Conservation (phyloP, 1,140 invertebrate genomes). For the Pseudomyrmex concolor region DNA sequence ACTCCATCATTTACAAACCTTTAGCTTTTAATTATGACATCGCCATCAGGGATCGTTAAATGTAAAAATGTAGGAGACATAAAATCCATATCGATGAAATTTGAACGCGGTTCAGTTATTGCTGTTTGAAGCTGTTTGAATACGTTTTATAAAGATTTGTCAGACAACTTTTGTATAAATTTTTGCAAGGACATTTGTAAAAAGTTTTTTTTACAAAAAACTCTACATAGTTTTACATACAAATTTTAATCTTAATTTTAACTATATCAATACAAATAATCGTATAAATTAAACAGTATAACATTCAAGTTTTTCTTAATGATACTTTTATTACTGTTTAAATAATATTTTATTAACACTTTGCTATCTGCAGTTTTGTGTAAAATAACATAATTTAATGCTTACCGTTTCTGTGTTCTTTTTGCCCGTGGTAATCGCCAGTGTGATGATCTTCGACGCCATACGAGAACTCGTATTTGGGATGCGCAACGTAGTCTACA, state of each 20-base stretch:
- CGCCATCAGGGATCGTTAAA: neutral
- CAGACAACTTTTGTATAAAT: constrained; percentile 37
- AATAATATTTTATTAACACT: neutral
- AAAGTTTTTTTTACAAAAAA: constrained; percentile 49
- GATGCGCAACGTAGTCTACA: constrained; percentile 83
- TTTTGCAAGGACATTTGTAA: constrained; percentile 17
- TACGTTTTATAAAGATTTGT: constrained; percentile 8
- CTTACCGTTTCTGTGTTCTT: constrained; percentile 86
- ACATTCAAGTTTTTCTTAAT: neutral
- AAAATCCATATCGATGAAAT: neutral
- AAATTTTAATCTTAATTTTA: constrained; percentile 50
- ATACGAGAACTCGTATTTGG: constrained; percentile 85
- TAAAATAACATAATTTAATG: neutral
- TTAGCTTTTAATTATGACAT: constrained; percentile 18
- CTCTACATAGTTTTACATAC: constrained; percentile 24
- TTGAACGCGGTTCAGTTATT: constrained; percentile 25
- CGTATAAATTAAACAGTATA: neutral
- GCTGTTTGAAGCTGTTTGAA: constrained; percentile 14
- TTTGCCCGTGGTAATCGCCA: constrained; percentile 85
- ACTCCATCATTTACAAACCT: constrained; percentile 23
- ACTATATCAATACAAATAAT: neutral
- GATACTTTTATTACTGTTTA: neutral
- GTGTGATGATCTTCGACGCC: constrained; percentile 85
- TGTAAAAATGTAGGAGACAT: neutral
- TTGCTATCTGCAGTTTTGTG: neutral